phyloP scores from a whole-genome alignment of 2,113 vertebrate genomes.

The Australoheros scitulus region DNA sequence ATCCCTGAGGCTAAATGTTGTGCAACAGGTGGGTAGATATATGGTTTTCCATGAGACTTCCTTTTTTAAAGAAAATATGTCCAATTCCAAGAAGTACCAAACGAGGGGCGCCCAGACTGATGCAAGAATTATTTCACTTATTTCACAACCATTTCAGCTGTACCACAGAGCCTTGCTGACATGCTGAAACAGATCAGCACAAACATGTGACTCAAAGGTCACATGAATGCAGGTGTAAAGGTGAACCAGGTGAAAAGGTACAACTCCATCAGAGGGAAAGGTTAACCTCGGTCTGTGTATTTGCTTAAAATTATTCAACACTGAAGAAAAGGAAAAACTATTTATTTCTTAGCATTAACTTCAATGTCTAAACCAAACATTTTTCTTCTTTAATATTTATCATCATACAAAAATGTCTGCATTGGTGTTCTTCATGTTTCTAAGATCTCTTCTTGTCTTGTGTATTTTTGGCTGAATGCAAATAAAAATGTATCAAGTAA shows the following conservation, averaged over 20 bases:
- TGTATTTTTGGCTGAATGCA: neutral
- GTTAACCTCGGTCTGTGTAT: neutral
- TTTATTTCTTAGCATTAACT: too few species aligned
- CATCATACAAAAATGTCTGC: too few species aligned
- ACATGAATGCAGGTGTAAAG: neutral
- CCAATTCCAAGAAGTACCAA: neutral
- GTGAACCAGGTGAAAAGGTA: conserved; percentile 13
- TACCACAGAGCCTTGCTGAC: neutral
- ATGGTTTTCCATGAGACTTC: neutral
- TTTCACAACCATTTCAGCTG: neutral
- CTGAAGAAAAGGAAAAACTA: neutral
- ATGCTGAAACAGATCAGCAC: neutral
- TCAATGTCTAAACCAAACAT: too few species aligned
- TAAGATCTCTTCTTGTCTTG: neutral
- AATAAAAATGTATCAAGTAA: neutral
- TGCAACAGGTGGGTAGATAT: neutral
- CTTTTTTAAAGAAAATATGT: neutral
- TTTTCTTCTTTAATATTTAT: too few species aligned
- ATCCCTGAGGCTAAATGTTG: neutral
- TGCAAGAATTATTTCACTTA: neutral
- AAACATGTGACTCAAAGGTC: neutral
- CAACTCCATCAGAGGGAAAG: neutral
- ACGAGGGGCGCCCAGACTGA: neutral
- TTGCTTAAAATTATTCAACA: neutral
- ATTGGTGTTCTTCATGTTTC: neutral